These are phyloP conservation scores for Reticulitermes speratus DNA, from an alignment of 1,140 invertebrate genomes.

Conservation along the genomic window DNA sequence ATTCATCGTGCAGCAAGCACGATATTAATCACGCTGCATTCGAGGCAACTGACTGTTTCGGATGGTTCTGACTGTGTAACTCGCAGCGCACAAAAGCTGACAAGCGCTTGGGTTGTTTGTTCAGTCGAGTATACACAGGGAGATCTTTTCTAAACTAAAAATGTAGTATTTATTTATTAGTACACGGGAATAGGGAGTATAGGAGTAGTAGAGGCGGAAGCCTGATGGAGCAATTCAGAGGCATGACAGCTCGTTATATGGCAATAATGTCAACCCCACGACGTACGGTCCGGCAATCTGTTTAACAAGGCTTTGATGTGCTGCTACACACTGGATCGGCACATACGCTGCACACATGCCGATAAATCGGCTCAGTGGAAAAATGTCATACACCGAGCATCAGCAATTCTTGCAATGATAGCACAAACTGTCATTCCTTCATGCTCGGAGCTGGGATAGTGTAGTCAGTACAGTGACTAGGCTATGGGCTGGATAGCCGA, in stretches of 20 bases:
- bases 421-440: too few species aligned
- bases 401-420: background rate
- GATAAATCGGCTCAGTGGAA: background rate
- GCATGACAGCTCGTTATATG: conserved; percentile 9
- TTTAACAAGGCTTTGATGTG: conserved; percentile 18
- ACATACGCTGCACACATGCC: background rate
- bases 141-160: conserved; percentile 14
- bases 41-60: background rate
- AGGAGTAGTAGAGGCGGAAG: background rate
- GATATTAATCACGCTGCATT: too few species aligned
- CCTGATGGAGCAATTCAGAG: conserved; percentile 8
- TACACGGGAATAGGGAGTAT: background rate
- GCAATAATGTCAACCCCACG: conserved; percentile 9
- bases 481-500: too few species aligned
- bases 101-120: background rate
- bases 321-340: background rate
- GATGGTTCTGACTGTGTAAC: background rate
- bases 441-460: too few species aligned
- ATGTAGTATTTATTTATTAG: conserved; percentile 11
- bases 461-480: too few species aligned
- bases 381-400: background rate
- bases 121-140: conserved; percentile 14
- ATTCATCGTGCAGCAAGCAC: too few species aligned
- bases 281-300: background rate
- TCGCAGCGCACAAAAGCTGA: background rate